Conservation (phyloP, 2,797 vertebrate species). For the Gallinago solitaria region DNA sequence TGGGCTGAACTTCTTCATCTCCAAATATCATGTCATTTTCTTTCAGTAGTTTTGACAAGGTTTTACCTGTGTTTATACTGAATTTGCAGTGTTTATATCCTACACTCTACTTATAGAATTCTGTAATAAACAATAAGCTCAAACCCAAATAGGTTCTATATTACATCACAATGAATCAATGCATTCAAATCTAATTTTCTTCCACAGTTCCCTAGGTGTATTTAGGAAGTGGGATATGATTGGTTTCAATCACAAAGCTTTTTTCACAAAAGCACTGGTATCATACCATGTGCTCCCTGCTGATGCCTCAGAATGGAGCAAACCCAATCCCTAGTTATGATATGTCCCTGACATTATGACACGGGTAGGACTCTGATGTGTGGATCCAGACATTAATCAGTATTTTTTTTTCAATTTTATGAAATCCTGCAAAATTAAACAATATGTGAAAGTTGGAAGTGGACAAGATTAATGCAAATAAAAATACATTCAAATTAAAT, state of each 20-base stretch:
- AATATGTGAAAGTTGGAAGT: neutral
- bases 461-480: neutral
- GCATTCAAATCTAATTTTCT: neutral
- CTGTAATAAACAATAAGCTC: neutral
- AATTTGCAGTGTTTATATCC: neutral
- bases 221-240: accelerated
- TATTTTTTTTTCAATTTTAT: neutral
- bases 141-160: neutral
- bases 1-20: neutral
- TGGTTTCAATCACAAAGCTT: neutral
- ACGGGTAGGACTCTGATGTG: neutral
- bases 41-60: neutral
- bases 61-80: neutral
- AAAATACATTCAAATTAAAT: neutral
- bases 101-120: neutral
- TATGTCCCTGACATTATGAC: neutral
- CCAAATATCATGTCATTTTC: neutral
- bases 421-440: neutral
- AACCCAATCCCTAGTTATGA: neutral
- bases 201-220: neutral
- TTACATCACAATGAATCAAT: neutral
- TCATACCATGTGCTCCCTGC: accelerated
- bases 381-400: neutral
- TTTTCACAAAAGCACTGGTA: neutral
- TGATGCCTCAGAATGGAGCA: neutral